These are phyloP conservation scores for Harmothoe impar DNA, from an alignment of 2,888 invertebrate species.

Conservation along the genomic window DNA sequence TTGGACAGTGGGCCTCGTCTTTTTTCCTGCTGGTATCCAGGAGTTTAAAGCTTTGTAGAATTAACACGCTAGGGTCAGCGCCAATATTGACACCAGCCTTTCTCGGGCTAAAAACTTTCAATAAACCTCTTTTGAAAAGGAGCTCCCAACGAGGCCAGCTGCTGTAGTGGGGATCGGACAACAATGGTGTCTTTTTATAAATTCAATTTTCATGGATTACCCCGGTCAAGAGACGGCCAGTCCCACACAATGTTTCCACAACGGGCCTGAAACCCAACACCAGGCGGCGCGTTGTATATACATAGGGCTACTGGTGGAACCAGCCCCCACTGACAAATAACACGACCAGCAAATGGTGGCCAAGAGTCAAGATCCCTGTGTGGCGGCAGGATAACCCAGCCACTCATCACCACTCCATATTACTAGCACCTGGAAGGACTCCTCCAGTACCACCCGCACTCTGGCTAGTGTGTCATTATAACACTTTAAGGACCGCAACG, in stretches of 20 bases:
- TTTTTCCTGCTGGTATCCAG: constrained; percentile 18
- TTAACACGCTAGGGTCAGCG: constrained; percentile 32
- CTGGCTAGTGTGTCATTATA: background rate
- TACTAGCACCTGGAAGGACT: background rate
- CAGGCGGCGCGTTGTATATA: background rate
- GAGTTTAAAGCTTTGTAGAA: constrained; percentile 19
- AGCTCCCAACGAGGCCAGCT: constrained; percentile 14
- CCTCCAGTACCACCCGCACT: background rate
- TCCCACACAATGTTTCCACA: constrained; percentile 48
- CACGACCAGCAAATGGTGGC: background rate
- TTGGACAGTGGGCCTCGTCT: background rate
- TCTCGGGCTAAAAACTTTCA: constrained; percentile 45
- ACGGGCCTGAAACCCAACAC: background rate
- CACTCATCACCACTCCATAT: background rate
- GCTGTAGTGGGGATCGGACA: constrained; percentile 48
- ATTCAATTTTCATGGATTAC: constrained; percentile 60
- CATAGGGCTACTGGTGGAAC: background rate
- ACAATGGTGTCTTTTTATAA: constrained; percentile 52
- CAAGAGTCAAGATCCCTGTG: constrained; percentile 15
- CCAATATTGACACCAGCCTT: constrained; percentile 48
- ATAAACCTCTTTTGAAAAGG: constrained; percentile 45
- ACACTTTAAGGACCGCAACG: too few relatives aligned
- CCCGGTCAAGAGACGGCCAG: constrained; percentile 37
- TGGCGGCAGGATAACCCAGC: background rate
- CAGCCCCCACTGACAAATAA: background rate